phyloP scores from a whole-genome alignment of 2,888 invertebrate genomes.

The Endomychus coccineus region DNA sequence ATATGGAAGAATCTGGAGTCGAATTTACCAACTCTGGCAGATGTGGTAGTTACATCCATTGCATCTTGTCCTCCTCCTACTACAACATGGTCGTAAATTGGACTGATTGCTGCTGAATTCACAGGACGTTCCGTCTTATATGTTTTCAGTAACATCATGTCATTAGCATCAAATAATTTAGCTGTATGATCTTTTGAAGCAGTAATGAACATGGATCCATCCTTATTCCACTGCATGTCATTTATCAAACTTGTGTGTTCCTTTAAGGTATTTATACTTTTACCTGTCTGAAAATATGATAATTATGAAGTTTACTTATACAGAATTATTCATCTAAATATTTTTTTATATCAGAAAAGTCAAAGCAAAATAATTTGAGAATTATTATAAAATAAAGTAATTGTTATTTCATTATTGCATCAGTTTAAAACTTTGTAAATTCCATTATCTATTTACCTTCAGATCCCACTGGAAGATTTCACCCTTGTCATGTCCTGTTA shows the following conservation, averaged over 20 bases:
- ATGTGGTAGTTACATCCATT: conserved; percentile 96
- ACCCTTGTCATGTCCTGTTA: conserved; percentile 93
- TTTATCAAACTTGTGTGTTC: conserved; percentile 86
- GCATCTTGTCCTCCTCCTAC: conserved; percentile 99
- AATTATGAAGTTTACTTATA: background rate
- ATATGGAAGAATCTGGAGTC: conserved; percentile 92
- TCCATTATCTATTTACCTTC: conserved; percentile 49
- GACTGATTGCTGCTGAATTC: conserved; percentile 96
- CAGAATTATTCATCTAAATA: background rate
- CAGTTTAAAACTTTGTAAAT: no score
- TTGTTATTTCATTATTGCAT: background rate
- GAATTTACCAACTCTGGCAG: conserved; percentile 91
- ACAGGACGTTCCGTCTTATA: conserved; percentile 98
- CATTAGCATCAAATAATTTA: conserved; percentile 86
- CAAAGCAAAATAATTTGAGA: no score
- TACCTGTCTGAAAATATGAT: conserved; percentile 60
- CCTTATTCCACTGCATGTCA: conserved; percentile 92
- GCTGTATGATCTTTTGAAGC: conserved; percentile 96
- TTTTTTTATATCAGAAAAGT: background rate
- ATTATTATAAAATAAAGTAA: no score
- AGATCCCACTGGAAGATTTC: conserved; percentile 90
- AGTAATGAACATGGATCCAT: conserved; percentile 93
- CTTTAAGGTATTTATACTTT: conserved; percentile 66
- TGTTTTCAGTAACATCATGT: conserved; percentile 80
- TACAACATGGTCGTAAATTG: conserved; percentile 91